Percentiles rank a stretch among this genome's conserved stretches.
Conservation (phyloP, 2,113 vertebrate genomes). For the Perognathus longimembris region DNA sequence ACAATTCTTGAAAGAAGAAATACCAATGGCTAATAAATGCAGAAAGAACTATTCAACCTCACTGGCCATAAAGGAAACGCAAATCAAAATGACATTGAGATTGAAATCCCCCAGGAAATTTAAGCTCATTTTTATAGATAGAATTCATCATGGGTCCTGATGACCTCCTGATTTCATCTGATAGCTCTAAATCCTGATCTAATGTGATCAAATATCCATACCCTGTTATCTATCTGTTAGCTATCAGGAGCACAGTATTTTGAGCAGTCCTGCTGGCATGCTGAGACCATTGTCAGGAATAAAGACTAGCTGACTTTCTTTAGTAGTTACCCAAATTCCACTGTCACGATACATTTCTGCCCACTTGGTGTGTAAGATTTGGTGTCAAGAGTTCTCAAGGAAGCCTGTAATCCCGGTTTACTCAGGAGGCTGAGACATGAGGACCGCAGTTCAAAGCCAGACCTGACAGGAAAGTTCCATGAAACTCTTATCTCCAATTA, state of each 20-base stretch:
- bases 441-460: no score
- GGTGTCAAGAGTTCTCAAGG: neutral
- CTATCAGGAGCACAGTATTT: neutral
- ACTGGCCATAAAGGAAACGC: no score
- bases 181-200: neutral
- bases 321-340: neutral
- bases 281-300: neutral
- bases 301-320: neutral
- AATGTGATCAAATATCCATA: no score
- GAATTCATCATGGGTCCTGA: neutral
- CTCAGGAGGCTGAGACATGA: no score
- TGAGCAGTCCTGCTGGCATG: neutral
- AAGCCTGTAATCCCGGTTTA: no score
- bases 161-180: neutral
- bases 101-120: neutral
- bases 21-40: no score
- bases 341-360: neutral
- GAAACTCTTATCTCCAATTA: no score
- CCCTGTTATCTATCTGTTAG: neutral
- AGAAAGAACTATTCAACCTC: no score
- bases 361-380: neutral
- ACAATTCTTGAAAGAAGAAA: no score
- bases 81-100: neutral
- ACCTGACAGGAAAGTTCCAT: no score
- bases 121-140: neutral